A percentile compares a stretch with the other conserved stretches of the same genome.
Evolutionary conservation across 1,140 invertebrate genomes (phyloP).

Genomic region (Zaprionus africanus): DNA sequence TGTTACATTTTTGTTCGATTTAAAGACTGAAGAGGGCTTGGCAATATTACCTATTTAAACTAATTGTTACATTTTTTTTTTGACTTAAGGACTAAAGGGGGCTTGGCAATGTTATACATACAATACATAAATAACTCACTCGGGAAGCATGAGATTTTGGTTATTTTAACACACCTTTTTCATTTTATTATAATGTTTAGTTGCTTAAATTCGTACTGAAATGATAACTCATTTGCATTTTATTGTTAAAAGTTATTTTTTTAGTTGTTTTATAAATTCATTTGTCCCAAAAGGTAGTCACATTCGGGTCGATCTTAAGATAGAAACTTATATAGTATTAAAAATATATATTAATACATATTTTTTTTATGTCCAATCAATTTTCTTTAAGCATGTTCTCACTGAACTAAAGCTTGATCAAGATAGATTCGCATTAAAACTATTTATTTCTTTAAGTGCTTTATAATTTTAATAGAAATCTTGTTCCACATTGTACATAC

Average conservation of each 20-base stretch:
- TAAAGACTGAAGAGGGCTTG: neutral
- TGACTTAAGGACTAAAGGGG: neutral
- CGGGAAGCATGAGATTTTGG: conserved; percentile 16
- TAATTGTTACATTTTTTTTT: neutral
- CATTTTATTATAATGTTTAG: neutral
- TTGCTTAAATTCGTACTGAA: neutral
- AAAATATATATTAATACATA: neutral
- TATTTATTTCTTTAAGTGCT: conserved; percentile 1
- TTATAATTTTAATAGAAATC: neutral
- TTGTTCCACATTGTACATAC: neutral
- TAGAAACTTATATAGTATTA: neutral
- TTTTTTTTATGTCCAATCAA: neutral
- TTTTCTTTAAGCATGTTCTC: neutral
- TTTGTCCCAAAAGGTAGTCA: neutral
- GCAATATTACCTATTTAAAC: neutral
- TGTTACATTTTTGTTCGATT: conserved; percentile 1
- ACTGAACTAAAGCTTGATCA: neutral
- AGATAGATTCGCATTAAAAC: neutral
- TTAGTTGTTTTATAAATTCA: neutral
- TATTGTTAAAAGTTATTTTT: neutral
- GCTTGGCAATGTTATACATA: neutral
- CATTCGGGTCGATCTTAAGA: neutral
- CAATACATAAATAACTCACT: neutral
- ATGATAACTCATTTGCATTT: neutral
- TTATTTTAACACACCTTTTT: neutral